Evolutionary conservation across 2,113 vertebrate genomes (phyloP), one percentile per base, ranked within the genome.

Genomic region (Perca flavescens): DNA sequence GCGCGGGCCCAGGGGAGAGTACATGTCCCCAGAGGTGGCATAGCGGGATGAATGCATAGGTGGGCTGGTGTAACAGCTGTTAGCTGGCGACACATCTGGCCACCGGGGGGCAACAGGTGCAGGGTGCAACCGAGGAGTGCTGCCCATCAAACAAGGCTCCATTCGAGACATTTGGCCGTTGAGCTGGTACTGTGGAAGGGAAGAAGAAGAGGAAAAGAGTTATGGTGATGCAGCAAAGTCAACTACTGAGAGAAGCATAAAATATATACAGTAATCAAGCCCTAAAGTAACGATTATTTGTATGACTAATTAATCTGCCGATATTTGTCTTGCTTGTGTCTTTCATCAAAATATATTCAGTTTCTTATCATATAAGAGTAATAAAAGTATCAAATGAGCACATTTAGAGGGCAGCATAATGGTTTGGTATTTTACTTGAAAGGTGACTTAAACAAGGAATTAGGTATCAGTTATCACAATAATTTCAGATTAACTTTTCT

Each of bases 61-160:
- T 31, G 98, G 96, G 92, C 96, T 97, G 4, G 96, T 94, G 94
- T 99, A 99, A 94, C 97, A 99, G 88, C 96, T 95, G 93, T 98
- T 99, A 11, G 96, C 95, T 0, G 98, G 94, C 0, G 98, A 95
- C 54, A 99, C 96, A 80, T 99, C 98, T 4, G 98, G 95, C 98
- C 98, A 99, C 73, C 98, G 96, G 10, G 98, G 96, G 79, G 98
- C 95, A 72, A 98, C 96, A 1, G 97, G 96, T 8, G 97, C 95
- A 2, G 98, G 95, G 85, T 99, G 98, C 82, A 99, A 96, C 85
- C 98, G 96, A 21, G 98, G 96, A 69, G 96, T 94, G 21, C 96
- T 96, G 89, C 96, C 96, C 98, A 99, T 99, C 93, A 99, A 89
- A 88, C 98, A 99, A 0, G 97, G 97, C 85, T 99, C 98, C 98